These are phyloP conservation scores for Lasioglossum leucozonium DNA, from an alignment of 2,888 invertebrate genomes.

Conservation along the genomic window DNA sequence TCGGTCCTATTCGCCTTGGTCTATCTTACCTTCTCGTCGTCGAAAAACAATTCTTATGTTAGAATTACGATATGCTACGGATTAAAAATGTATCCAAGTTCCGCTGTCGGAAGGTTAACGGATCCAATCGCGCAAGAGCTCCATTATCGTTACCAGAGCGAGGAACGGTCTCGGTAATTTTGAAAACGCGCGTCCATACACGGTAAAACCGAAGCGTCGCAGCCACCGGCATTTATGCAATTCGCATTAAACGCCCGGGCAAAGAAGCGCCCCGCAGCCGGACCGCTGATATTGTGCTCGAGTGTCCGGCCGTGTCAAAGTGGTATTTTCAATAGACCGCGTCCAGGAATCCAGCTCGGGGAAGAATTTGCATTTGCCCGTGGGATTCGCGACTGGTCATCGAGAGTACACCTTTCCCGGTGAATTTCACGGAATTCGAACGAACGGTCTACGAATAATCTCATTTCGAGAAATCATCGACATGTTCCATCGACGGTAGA, in stretches of 20 bases:
- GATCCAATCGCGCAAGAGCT: background rate
- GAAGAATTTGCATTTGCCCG: slow-evolving; percentile 81
- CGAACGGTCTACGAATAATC: background rate
- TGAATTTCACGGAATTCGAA: slow-evolving; percentile 34
- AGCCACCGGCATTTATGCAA: slow-evolving; percentile 45
- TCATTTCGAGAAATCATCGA: no score
- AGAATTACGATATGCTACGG: no score
- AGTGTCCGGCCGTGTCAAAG: slow-evolving; percentile 77
- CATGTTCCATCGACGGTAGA: background rate
- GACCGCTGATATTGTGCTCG: slow-evolving; percentile 54
- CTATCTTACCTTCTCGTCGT: no score
- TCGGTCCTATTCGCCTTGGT: no score
- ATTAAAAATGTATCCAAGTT: no score
- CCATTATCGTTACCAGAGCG: background rate
- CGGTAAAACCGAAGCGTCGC: slow-evolving; percentile 12
- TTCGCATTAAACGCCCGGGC: slow-evolving; percentile 58
- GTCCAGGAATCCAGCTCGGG: slow-evolving; percentile 75
- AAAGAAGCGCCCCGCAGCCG: slow-evolving; percentile 37
- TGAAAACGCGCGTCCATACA: background rate
- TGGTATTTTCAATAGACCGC: slow-evolving; percentile 83
- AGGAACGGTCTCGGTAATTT: background rate
- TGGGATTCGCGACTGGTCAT: slow-evolving; percentile 55
- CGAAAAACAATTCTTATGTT: no score
- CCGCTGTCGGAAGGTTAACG: no score
- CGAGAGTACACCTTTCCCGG: slow-evolving; percentile 31